These are phyloP conservation scores for Blastobasis lacticolella DNA, from an alignment of 2,888 invertebrate genomes.

Conservation along the genomic window DNA sequence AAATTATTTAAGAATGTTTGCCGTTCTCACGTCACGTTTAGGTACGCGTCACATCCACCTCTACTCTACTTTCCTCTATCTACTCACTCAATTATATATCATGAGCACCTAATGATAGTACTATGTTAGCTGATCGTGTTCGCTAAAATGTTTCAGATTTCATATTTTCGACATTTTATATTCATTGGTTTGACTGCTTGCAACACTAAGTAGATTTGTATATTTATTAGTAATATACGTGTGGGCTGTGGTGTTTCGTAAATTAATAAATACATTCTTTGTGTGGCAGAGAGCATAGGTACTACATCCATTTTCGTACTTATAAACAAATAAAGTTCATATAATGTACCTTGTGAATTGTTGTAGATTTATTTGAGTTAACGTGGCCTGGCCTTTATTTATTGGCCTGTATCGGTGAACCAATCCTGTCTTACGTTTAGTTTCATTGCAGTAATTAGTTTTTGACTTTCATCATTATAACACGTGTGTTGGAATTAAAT, in stretches of 20 bases:
- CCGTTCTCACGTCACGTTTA: not conserved
- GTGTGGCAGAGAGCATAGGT: not conserved
- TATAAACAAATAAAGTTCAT: not conserved
- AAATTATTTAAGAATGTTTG: not conserved
- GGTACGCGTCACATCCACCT: not conserved
- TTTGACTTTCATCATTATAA: not conserved
- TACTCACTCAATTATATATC: too few species aligned
- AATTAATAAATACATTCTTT: not conserved
- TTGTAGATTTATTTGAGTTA: not conserved
- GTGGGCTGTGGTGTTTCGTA: too few species aligned
- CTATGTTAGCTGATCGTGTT: too few species aligned
- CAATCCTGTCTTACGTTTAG: not conserved
- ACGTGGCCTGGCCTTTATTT: not conserved
- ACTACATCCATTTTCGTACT: not conserved
- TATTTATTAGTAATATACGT: too few species aligned
- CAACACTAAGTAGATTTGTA: too few species aligned
- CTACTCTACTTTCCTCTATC: too few species aligned
- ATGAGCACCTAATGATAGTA: too few species aligned
- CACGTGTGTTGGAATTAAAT: not conserved
- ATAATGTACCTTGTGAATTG: not conserved
- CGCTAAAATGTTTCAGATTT: too few species aligned
- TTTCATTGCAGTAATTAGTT: not conserved
- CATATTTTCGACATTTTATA: too few species aligned
- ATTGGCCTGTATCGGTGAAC: not conserved
- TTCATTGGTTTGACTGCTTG: too few species aligned